Percentiles rank a stretch among this genome's conserved stretches.
phyloP scores from a whole-genome alignment of 2,797 vertebrate species.

The Chloroceryle inda region DNA sequence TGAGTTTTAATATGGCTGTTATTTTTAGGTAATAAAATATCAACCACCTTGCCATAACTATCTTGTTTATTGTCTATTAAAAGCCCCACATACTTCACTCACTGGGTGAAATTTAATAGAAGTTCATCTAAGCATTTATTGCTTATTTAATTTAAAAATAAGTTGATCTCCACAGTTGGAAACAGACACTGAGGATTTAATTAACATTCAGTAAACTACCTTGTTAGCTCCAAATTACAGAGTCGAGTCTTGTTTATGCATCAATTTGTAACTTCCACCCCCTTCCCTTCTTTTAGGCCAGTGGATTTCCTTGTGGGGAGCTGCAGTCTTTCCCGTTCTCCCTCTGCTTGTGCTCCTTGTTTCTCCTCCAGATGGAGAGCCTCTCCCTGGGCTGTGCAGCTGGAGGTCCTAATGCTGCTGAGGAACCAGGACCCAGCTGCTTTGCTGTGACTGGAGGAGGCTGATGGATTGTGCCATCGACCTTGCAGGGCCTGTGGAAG shows the following conservation, averaged over 20 bases:
- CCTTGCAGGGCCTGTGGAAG: neutral
- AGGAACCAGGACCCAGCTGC: neutral
- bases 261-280: conserved; percentile 25
- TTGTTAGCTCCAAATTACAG: conserved; percentile 74
- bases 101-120: conserved; percentile 81
- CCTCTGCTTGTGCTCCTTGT: neutral
- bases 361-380: neutral
- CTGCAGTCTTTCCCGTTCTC: neutral
- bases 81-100: conserved; percentile 74
- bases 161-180: conserved; percentile 80
- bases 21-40: conserved; percentile 78
- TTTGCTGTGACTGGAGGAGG: neutral
- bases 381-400: neutral
- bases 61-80: conserved; percentile 80
- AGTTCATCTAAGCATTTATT: conserved; percentile 81
- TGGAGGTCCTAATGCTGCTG: neutral
- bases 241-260: conserved; percentile 67
- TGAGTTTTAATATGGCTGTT: conserved; percentile 78
- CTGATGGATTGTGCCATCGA: neutral
- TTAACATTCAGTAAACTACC: conserved; percentile 79
- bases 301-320: neutral
- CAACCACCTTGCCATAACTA: conserved; percentile 77
- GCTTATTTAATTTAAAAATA: conserved; percentile 84
- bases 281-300: neutral
- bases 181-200: conserved; percentile 81